Base-by-base conservation (phyloP, 2,113 vertebrate genomes). In the Rhabdomys dilectus region DNA sequence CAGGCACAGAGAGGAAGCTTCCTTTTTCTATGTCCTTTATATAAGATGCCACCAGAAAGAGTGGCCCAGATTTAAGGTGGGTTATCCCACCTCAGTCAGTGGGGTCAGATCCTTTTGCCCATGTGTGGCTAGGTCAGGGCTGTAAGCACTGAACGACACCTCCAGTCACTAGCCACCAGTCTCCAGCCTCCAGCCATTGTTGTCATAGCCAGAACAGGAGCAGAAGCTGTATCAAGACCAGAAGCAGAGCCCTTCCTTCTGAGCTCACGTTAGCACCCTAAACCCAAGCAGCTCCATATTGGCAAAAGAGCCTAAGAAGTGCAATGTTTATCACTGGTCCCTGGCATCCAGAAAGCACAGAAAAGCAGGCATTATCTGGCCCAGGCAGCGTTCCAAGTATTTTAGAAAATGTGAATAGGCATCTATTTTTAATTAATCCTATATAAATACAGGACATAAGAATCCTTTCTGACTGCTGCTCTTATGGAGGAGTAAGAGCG, bases 401-500 rank as follows among this genome's bases (percentile, higher is more conserved):
- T 7, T 93, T 66, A 60, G 88, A 76, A 91, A 51, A 26, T 58
- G 56, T 58, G 73, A 45, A 51, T 64, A 51, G 42, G 11, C 29
- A 66, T 60, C 76, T 77, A 75, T 53, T 88, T 84, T 91, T 21
- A 86, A 58, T 82, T 91, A 19, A 68, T 85, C 88, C 48, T 66
- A 26, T 80, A 76, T 86, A 87, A 76, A 81, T 82, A 51, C 24
- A 1, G 81, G 81, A 21, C 39, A 66, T 60, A 60, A 91, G 86
- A 78, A 48, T 48, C 9, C 5, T 53, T 64, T 82, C 60, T 66
- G 64, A 51, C 7, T 39, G 22, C 48, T 73, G 53, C 29, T 93
- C 26, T 80, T 87, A 39, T 51, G 76, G 12, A 17, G 36, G 5
- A 91, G 13, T 86, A n/a, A 36, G 77, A 86, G 87, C 77, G 66